Evolutionary conservation across 2,888 invertebrate genomes (phyloP), one percentile per base, ranked within the genome.

Genomic region (Dynastes tityus): DNA sequence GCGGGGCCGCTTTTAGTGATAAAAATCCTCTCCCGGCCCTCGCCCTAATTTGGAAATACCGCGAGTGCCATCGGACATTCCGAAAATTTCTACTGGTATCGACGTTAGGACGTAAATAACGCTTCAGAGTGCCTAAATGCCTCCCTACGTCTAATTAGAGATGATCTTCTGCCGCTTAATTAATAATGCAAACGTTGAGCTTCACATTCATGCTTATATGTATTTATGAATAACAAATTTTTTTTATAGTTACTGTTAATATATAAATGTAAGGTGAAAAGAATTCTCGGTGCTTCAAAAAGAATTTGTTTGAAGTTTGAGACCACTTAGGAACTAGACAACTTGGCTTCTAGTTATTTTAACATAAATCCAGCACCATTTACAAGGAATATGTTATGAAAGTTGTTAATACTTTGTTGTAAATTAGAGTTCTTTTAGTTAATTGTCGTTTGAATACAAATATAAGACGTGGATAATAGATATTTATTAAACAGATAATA

Each of bases 21-120:
- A 80, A 80, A 80, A 80, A 81, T 75, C 80, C 74, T 73, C 74
- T 73, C 74, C 58, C 51, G 80, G 79, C 80, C 80, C 51, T 80
- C 78, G 81, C 78, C 80, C 82, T 81, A 82, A 82, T 82, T 82
- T 82, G 80, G 80, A 82, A 82, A 82, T 82, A 80, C 79, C 80
- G 67, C 61, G 65, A 73, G 78, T 73, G 76, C 78, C 78, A 80
- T 55, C 53, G 55, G 71, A 78, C 75, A 81, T 82, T 82, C 81
- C 81, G 16, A 76, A 67, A 74, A 67, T 75, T 58, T 63, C 76
- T 65, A 64, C 53, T 53, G 61, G 61, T 58, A 73, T 58, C 45
- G 37, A 73, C 40, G 45, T 37, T 73, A 22, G 58, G 40, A 45
- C 58, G 73, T 73, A 73, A 73, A 61, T 73, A 73, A 73, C 73